Evolutionary conservation across 2,797 vertebrate species (phyloP), one percentile per base, ranked within the genome.

Genomic region (Gila robusta): DNA sequence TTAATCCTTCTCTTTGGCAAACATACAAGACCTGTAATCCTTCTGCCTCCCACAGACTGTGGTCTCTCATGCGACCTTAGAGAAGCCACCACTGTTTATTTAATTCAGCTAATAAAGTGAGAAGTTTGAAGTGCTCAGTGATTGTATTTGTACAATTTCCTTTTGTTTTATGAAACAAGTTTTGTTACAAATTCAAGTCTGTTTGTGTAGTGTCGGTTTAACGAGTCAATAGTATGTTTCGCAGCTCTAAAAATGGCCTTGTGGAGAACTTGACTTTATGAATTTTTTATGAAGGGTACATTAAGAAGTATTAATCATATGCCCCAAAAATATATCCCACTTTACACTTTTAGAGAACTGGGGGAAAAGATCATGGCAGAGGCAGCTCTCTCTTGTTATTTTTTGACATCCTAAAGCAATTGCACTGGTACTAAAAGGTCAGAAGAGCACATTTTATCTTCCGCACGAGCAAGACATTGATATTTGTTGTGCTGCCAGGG

Each of bases 1-100:
- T 80, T 88, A 88, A 89, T 89, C 76, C 84, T 49, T 64, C 17
- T 62, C 62, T 82, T 62, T 73, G 87, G 83, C 69, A 83, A 66
- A 81, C 71, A n/a, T 69, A 69, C 79, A 47, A 59, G 59, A 84
- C 14, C 26, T 26, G 9, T 86, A 86, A 87, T 86, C 86, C 86
- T 39, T 39, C 32, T 70, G 62, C 70, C 81, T 83, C 83, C 72
- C 67, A 77, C 64, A 17, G 39, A 66, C 28, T 41, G 28, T 32
- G 28, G 28, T 32, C 62, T 77, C 44, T 54, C 78, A 23, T 19
- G 37, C 67, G 70, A 89, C 67, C 74, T 81, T 47, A 80, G 59
- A 52, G 26, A 82, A 52, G 64, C 52, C 70, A 74, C 26, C n/a
- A 73, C 66, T 82, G 54, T 47, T 52, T 67, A 16, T 87, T 78